Conservation (phyloP, 1,140 invertebrate species). For the Archegozetes longisetosus region DNA sequence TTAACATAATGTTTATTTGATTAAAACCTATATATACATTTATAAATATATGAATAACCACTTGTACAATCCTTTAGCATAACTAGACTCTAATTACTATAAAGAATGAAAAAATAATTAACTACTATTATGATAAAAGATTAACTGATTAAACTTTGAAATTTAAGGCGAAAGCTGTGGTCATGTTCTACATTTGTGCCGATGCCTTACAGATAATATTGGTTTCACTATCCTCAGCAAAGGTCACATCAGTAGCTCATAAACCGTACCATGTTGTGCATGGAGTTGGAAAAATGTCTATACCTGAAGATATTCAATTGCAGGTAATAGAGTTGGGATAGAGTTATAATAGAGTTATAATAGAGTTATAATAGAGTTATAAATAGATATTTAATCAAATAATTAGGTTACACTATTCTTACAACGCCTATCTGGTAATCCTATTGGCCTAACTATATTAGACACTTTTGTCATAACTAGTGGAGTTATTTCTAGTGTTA, state of each 20-base stretch:
- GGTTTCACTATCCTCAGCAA: constrained; percentile 7
- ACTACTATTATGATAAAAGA: no score
- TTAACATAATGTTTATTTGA: no score
- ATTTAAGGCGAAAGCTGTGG: background rate
- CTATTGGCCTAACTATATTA: background rate
- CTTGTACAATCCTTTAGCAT: no score
- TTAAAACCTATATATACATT: no score
- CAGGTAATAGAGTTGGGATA: background rate
- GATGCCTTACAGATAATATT: constrained; percentile 3
- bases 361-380: no score
- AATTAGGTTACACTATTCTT: background rate
- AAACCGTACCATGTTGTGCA: constrained; percentile 11
- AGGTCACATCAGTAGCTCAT: constrained; percentile 3
- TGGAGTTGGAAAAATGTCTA: background rate
- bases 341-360: no score
- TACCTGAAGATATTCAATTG: background rate
- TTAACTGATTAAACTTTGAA: no score
- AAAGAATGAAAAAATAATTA: no score
- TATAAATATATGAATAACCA: no score
- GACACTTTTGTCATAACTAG: background rate
- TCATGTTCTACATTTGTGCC: background rate
- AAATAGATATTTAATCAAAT: no score
- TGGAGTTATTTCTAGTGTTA: background rate
- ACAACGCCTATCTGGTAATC: background rate
- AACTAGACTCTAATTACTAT: no score